Evolutionary conservation across 2,888 invertebrate species (phyloP).

Genomic region (Epinotia nisella): DNA sequence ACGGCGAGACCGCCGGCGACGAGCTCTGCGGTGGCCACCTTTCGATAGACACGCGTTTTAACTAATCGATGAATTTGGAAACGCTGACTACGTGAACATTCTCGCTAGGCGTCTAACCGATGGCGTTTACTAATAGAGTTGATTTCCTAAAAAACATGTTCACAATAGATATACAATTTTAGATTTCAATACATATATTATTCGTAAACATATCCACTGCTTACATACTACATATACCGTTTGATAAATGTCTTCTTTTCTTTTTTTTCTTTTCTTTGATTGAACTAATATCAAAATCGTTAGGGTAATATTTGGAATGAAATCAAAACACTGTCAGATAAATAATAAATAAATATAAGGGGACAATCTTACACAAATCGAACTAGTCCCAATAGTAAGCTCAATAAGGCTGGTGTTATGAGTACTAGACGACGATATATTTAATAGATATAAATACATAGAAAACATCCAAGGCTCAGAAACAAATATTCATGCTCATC

Average conservation of each 20-base stretch:
- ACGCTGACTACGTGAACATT: neutral
- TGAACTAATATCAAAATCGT: conserved; percentile 49
- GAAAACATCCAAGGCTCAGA: no score
- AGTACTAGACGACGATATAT: no score
- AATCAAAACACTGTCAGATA: conserved; percentile 63
- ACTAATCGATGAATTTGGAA: conserved; percentile 32
- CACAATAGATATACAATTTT: neutral
- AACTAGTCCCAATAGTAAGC: no score
- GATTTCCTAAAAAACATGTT: neutral
- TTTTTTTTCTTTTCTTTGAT: no score
- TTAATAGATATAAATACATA: no score
- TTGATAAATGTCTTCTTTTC: no score
- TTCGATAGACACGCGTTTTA: conserved; percentile 29
- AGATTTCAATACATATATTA: neutral
- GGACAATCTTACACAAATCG: no score
- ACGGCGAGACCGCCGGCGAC: conserved; percentile 78
- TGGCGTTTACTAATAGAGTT: neutral
- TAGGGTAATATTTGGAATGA: conserved; percentile 58
- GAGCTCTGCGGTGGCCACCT: conserved; percentile 71
- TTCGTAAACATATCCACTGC: no score
- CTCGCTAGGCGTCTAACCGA: neutral
- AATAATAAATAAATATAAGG: no score
- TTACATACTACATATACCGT: neutral
- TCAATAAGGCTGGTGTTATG: no score
- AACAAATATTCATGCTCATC: no score